A percentile compares a stretch with the other conserved stretches of the same genome.
phyloP scores from a whole-genome alignment of 1,140 invertebrate species.

The Tetraneura akinire region DNA sequence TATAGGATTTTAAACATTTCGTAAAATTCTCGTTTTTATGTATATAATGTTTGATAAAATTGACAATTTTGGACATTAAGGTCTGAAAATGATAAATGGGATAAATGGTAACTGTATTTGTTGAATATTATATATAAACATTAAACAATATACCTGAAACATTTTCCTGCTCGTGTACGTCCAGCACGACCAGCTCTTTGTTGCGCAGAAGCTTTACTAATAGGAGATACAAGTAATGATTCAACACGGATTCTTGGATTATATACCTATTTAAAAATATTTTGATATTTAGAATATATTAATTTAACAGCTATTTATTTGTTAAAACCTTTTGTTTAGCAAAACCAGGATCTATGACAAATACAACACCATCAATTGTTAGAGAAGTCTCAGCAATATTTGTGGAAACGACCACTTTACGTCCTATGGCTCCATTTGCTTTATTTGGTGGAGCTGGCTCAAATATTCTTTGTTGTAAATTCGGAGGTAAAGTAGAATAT shows the following conservation, averaged over 20 bases:
- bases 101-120: too few species aligned
- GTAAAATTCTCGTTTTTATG: too few species aligned
- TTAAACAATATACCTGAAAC: conserved; percentile 66
- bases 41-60: too few species aligned
- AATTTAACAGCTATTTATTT: not conserved
- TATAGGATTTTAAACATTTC: too few species aligned
- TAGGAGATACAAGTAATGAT: conserved; percentile 95
- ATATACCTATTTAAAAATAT: conserved; percentile 70
- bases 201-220: conserved; percentile 99
- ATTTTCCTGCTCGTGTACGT: conserved; percentile 95
- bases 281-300: not conserved
- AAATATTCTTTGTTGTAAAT: conserved; percentile 96
- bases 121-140: too few species aligned
- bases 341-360: conserved; percentile 99
- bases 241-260: conserved; percentile 97
- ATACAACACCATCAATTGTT: conserved; percentile 99
- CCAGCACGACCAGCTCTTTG: conserved; percentile 97
- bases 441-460: conserved; percentile 91
- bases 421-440: conserved; percentile 90
- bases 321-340: conserved; percentile 91
- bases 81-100: too few species aligned
- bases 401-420: conserved; percentile 96
- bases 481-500: conserved; percentile 97
- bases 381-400: conserved; percentile 99
- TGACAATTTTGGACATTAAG: too few species aligned